phyloP scores from a whole-genome alignment of 2,797 vertebrate genomes.

The Gymnopithys bicolor region DNA sequence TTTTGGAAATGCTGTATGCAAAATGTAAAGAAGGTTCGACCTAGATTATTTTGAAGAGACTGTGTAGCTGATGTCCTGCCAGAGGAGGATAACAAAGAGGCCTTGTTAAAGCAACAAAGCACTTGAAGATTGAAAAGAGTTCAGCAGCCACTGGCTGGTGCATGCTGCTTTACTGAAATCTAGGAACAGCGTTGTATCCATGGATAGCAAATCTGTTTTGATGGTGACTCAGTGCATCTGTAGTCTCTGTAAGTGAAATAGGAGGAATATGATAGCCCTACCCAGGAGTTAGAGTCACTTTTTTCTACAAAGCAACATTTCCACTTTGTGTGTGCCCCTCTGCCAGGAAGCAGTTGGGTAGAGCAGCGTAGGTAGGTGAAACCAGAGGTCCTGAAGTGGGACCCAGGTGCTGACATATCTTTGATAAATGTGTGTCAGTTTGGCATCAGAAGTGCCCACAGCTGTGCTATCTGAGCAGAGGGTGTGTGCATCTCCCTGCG shows the following conservation, averaged over 20 bases:
- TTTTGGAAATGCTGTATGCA: not conserved
- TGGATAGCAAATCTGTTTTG: not conserved
- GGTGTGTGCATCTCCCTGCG: accelerated
- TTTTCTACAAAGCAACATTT: not conserved
- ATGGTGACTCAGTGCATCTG: not conserved
- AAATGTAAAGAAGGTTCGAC: not conserved
- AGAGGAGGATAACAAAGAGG: not conserved
- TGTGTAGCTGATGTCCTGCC: not conserved
- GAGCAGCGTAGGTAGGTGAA: accelerated
- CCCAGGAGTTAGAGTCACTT: not conserved
- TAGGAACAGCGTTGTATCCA: not conserved
- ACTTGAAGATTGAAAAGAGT: not conserved
- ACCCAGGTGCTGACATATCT: too few relatives aligned
- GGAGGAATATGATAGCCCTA: not conserved
- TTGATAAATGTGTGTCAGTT: not conserved
- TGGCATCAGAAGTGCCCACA: not conserved
- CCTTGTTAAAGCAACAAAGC: conserved; percentile 11
- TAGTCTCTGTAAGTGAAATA: not conserved
- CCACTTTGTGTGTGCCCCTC: not conserved
- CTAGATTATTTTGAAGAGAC: conserved; percentile 14
- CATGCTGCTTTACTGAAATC: not conserved
- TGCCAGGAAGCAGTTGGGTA: not conserved
- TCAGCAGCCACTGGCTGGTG: not conserved
- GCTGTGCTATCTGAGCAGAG: not conserved
- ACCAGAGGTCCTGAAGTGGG: not conserved